Base-by-base conservation (phyloP, 2,888 invertebrate species). In the Tipula unca region DNA sequence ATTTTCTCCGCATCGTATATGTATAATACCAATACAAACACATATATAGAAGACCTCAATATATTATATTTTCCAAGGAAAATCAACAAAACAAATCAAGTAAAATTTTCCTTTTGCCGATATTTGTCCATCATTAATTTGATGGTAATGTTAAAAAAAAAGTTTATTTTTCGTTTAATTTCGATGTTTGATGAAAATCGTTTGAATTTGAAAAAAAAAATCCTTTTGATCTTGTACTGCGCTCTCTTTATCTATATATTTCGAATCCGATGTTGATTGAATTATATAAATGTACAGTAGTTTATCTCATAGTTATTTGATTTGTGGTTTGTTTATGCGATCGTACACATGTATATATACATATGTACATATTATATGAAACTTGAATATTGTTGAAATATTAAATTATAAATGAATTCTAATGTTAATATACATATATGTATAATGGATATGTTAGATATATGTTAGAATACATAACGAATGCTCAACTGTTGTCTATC, bases 401-500 rank as follows among this genome's bases (percentile, higher is more conserved):
- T 25, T 25, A 69, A 69, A 69, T 69, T 69, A 69, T 10, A 69
- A 69, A 69, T 69, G 69, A 13, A 69, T 69, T 69, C 20, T 25
- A 4, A 25, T 69, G 10, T 69, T 10, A 4, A 54, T 54, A 54
- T 17, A 54, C 48, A 17, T 54, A 17, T n/a, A 54, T 54, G 5
- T 69, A 25, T 69, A 69, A 69, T 69, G 25, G 25, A 69, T 69
- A 69, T 25, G 69, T 69, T 25, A 69, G 25, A 25, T 69, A 13
- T 69, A 25, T 25, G 25, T 69, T 69, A 20, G 13, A 69, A 69
- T 10, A 69, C 69, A 20, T 20, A 69, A 69, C 25, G 69, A 69
- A 69, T 69, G 25, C 69, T 69, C 69, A 69, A 69, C 69, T 69
- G 69, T 69, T 69, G 69, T 69, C 69, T 69, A 69, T 69, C 69